These are phyloP conservation scores for Hozukius guyotensis DNA, from an alignment of 2,797 vertebrate species.

Conservation along the genomic window DNA sequence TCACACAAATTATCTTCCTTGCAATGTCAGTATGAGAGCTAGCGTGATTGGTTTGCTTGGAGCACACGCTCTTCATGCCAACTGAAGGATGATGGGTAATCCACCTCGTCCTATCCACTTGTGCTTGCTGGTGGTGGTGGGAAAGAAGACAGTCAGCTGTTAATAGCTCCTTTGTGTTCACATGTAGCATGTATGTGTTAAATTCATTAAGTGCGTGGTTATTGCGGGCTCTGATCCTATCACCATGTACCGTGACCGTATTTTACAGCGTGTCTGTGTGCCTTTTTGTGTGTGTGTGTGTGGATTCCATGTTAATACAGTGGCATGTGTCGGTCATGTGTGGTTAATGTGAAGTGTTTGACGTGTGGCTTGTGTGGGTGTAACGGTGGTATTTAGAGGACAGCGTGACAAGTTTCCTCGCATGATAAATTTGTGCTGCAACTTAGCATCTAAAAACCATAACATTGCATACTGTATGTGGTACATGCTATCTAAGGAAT, in stretches of 20 bases:
- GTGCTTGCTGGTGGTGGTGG: slow-evolving; percentile 24
- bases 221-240: slow-evolving; percentile 40
- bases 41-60: slow-evolving; percentile 63
- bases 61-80: slow-evolving; percentile 70
- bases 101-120: slow-evolving; percentile 62
- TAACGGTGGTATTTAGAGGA: slow-evolving; percentile 30
- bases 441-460: slow-evolving; percentile 10
- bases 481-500: background rate
- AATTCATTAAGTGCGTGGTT: slow-evolving; percentile 50
- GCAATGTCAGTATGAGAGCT: slow-evolving; percentile 50
- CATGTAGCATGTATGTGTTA: slow-evolving; percentile 53
- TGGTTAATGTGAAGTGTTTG: slow-evolving; percentile 34
- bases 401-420: slow-evolving; percentile 25
- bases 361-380: slow-evolving; percentile 13
- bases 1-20: slow-evolving; percentile 76
- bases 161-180: slow-evolving; percentile 64
- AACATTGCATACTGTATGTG: slow-evolving; percentile 6
- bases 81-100: slow-evolving; percentile 77
- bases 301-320: slow-evolving; percentile 22
- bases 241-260: slow-evolving; percentile 21
- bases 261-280: slow-evolving; percentile 20
- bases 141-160: slow-evolving; percentile 55
- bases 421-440: slow-evolving; percentile 29
- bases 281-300: background rate
- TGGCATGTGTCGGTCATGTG: slow-evolving; percentile 44